These are phyloP conservation scores for Erebia epiphron DNA, from an alignment of 2,888 invertebrate species.

Conservation along the genomic window DNA sequence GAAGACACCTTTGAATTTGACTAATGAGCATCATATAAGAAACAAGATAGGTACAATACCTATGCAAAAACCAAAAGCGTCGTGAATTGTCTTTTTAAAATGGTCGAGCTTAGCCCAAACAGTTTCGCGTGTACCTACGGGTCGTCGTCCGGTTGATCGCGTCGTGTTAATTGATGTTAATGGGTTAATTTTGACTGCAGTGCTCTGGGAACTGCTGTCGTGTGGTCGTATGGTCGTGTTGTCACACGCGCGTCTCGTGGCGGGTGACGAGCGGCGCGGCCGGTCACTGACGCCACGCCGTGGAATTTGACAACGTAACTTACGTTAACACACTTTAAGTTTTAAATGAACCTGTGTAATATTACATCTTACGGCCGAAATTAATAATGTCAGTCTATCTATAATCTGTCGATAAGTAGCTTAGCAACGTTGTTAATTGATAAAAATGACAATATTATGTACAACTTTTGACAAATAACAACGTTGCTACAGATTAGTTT, in stretches of 20 bases:
- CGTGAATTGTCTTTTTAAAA: background rate
- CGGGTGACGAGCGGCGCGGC: background rate
- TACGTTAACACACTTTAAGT: background rate
- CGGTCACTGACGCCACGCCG: background rate
- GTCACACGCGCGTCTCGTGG: background rate
- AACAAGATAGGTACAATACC: too few relatives aligned
- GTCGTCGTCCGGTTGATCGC: slow-evolving; percentile 12
- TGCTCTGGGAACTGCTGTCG: slow-evolving; percentile 18
- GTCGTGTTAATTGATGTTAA: slow-evolving; percentile 64
- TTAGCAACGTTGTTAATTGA: too few relatives aligned
- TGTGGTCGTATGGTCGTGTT: background rate
- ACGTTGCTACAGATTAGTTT: too few relatives aligned
- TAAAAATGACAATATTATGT: too few relatives aligned
- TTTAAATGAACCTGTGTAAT: background rate
- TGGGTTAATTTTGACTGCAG: slow-evolving; percentile 63
- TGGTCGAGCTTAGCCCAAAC: background rate
- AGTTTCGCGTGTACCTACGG: slow-evolving; percentile 23
- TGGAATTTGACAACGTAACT: background rate
- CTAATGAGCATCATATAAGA: too few relatives aligned
- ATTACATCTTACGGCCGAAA: background rate
- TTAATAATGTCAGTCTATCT: too few relatives aligned
- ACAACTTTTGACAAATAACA: too few relatives aligned
- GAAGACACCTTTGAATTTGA: too few relatives aligned
- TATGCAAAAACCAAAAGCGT: too few relatives aligned
- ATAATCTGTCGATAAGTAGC: too few relatives aligned